Percentiles rank a stretch among this genome's conserved stretches.
phyloP scores from a whole-genome alignment of 2,113 vertebrate genomes.

The Ibidorhyncha struthersii region DNA sequence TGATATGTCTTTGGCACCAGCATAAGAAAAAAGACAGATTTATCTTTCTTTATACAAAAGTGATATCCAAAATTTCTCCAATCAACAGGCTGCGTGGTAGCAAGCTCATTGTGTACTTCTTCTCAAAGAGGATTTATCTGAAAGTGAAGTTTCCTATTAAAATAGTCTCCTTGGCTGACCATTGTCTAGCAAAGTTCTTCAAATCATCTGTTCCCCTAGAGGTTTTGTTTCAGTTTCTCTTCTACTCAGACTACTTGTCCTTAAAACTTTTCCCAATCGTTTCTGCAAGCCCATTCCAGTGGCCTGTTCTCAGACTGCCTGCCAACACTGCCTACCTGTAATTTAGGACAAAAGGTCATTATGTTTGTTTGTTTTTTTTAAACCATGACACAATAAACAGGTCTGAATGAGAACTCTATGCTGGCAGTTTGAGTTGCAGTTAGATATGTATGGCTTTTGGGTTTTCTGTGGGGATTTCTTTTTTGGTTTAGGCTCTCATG shows the following conservation, averaged over 20 bases:
- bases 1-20: background rate
- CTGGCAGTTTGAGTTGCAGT: background rate
- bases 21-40: background rate
- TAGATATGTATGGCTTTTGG: background rate
- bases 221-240: background rate
- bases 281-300: background rate
- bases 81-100: fast-evolving
- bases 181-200: background rate
- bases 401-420: background rate
- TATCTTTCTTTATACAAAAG: background rate
- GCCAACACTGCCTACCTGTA: background rate
- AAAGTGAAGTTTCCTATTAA: background rate
- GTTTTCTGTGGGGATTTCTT: fast-evolving
- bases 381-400: background rate
- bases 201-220: background rate
- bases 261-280: background rate
- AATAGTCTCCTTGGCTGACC: background rate
- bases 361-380: background rate
- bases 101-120: background rate
- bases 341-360: background rate
- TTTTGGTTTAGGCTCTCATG: background rate
- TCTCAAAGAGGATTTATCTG: background rate
- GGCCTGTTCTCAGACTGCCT: background rate
- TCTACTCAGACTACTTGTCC: background rate
- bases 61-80: background rate